A percentile compares a stretch with the other conserved stretches of the same genome.
These are phyloP conservation scores for Coregonus clupeaformis DNA, from an alignment of 2,113 vertebrate genomes.

Conservation along the genomic window DNA sequence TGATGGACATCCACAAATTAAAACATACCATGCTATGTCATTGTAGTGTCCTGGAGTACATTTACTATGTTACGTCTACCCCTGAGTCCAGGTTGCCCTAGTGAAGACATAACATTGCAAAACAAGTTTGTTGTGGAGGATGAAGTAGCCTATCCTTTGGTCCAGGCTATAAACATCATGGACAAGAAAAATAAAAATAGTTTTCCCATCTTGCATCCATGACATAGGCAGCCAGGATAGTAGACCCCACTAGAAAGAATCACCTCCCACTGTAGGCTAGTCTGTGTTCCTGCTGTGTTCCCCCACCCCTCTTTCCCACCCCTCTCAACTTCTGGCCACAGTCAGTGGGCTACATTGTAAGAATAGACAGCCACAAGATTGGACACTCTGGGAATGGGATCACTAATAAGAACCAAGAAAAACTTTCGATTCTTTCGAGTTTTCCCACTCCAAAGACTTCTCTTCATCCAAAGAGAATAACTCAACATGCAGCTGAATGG, in stretches of 20 bases:
- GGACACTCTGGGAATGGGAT: conserved; percentile 60
- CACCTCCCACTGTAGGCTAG: conserved; percentile 23
- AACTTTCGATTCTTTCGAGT: conserved; percentile 48
- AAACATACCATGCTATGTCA: too few relatives aligned
- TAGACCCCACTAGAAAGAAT: neutral
- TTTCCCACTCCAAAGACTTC: conserved; percentile 35
- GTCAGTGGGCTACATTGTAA: conserved; percentile 38
- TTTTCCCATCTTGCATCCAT: too few relatives aligned
- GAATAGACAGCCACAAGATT: conserved; percentile 30
- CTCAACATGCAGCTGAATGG: neutral
- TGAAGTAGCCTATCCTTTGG: too few relatives aligned
- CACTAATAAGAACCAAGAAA: conserved; percentile 50
- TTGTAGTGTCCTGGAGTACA: too few relatives aligned
- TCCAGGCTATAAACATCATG: too few relatives aligned
- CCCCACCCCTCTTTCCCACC: conserved; percentile 28
- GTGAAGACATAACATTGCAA: too few relatives aligned
- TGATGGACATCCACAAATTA: too few relatives aligned
- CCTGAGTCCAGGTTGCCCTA: too few relatives aligned
- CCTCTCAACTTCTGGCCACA: conserved; percentile 32
- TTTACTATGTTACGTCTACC: too few relatives aligned
- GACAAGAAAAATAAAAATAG: too few relatives aligned
- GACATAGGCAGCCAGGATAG: too few relatives aligned
- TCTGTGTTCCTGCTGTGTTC: conserved; percentile 30
- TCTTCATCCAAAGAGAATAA: conserved; percentile 54
- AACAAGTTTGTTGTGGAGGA: too few relatives aligned